Evolutionary conservation across 2,797 vertebrate species (phyloP), one percentile per base, ranked within the genome.

Genomic region (Selene dorsalis): DNA sequence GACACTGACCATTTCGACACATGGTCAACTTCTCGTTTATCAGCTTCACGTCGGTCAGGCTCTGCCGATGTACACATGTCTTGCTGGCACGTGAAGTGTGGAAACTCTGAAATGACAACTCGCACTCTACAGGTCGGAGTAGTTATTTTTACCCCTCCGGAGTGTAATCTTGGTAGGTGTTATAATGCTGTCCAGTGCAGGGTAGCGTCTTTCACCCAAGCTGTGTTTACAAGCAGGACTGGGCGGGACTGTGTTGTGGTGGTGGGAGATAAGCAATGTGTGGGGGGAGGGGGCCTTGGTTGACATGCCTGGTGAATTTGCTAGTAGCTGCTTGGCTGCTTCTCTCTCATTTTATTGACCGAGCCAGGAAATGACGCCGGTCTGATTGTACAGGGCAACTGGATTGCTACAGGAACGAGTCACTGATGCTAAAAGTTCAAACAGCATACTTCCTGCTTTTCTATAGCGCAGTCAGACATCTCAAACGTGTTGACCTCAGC

Each of bases 131-230:
- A 57, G 80, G 81, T 75, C 71, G 57, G 45, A 69, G 79, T 13
- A 73, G 85, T 92, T 94, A 95, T 94, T 95, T 94, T 92, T 93
- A 92, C 80, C 63, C 65, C 81, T 4, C 4, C 0, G 2, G 74
- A 59, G 88, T 74, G 70, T 86, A 73, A 82, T 90, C 77, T 77
- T 80, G 79, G 83, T 61, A 64, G 82, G 77, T 52, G 84, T 75
- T 83, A 81, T 76, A 74, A 81, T 86, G 79, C 20, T 60, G 53
- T 39, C 66, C 65, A 73, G 48, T 20, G 57, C n/a, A 28, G 69
- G 68, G 55, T 30, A 56, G 48, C 28, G 50, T 77, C 82, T 84
- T 84, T 89, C 83, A 65, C 77, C 76, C 85, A 22, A 53, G 55
- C 47, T 79, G 64, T 91, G 79, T 88, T 92, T 86, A 87, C 86